phyloP scores from a whole-genome alignment of 2,113 vertebrate genomes.

The Amia ocellicauda region DNA sequence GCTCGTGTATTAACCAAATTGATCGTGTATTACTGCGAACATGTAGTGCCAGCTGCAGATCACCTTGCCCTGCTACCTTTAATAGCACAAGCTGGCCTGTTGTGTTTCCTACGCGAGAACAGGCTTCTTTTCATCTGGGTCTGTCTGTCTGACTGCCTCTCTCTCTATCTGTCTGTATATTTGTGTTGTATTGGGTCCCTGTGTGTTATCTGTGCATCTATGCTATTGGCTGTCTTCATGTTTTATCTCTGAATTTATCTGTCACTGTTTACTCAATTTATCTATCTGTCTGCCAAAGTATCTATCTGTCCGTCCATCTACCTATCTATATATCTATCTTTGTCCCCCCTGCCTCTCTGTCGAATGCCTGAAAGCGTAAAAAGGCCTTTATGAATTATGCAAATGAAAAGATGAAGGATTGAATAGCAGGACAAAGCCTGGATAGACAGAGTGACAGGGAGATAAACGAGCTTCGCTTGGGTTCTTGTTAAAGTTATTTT shows the following conservation, averaged over 20 bases:
- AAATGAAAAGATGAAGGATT: constrained; percentile 52
- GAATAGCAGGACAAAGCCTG: constrained; percentile 33
- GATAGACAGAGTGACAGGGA: constrained; percentile 59
- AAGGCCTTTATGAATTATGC: constrained; percentile 30
- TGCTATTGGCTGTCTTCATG: no score
- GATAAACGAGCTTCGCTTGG: constrained; percentile 62
- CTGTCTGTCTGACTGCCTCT: not conserved
- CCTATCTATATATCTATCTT: constrained; percentile 5
- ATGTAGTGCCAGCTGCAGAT: not conserved
- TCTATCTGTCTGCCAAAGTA: constrained; percentile 21
- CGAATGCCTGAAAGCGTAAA: constrained; percentile 7
- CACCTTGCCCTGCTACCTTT: not conserved
- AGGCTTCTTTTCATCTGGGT: not conserved
- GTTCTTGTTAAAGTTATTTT: constrained; percentile 74
- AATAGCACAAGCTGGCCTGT: not conserved
- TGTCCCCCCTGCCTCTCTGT: constrained; percentile 19
- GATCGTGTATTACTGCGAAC: not conserved
- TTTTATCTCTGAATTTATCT: not conserved
- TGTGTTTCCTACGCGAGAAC: no score
- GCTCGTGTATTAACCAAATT: not conserved
- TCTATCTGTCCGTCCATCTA: constrained; percentile 22
- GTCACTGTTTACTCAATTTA: constrained; percentile 10
- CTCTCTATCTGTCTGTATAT: not conserved
- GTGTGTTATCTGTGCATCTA: no score
- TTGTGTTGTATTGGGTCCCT: no score